Base-by-base conservation (phyloP, 2,888 invertebrate genomes). In the Andrena bicolor region DNA sequence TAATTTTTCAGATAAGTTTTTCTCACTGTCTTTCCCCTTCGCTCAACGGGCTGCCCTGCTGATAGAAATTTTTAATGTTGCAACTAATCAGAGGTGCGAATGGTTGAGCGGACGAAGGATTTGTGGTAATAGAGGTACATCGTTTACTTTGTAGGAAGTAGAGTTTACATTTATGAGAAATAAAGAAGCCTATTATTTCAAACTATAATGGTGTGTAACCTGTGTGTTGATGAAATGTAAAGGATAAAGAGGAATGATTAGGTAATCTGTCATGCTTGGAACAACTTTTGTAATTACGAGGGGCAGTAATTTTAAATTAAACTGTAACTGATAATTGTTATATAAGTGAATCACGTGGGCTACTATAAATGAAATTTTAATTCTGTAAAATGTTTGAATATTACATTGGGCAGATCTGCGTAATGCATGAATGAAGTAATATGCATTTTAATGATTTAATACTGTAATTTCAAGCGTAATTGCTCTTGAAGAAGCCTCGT, bases 121-220 rank as follows among this genome's bases (percentile, higher is more conserved):
- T 16, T 78, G 82, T 82, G 76, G 88, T 77, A 81, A 86, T 90
- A 90, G 86, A 80, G 58, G 85, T 90, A 86, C 64, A 90, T 82
- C 83, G 85, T 91, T 90, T 90, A 92, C 82, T 91, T 91, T 88
- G 85, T 92, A 92, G 91, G 83, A 86, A 82, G 83, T 65, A 80
- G 88, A 90, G 88, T 78, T 88, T 87, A 89, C 72, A 82, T 86
- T 78, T 86, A 88, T 86, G 79, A 80, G 84, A 86, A 89, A 89
- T 88, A 88, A 88, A 89, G 73, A 90, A 88, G 89, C 88, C 90
- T 90, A 92, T 92, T 90, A 90, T 92, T 91, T 92, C 86, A 90
- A 87, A 56, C 84, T 89, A 90, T 87, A 87, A 87, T 85, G 86
- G 87, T 89, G 89, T 90, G 89, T 92, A 92, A 91, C 90, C 90